Base-by-base conservation (phyloP, 1,140 invertebrate genomes). In the Pissodes strobi region DNA sequence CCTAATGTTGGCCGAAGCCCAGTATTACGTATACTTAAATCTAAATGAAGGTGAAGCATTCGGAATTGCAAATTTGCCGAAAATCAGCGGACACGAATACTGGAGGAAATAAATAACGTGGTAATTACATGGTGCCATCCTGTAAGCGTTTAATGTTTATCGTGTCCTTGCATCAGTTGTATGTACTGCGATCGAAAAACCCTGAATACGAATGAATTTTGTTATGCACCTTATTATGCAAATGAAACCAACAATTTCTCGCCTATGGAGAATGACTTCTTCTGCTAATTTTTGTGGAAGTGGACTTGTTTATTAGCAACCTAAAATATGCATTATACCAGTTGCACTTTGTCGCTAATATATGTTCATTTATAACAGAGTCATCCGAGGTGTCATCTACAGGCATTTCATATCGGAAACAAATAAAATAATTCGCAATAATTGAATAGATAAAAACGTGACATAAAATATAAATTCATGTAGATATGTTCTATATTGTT, bases 261-360 rank as follows among this genome's bases (percentile, higher is more conserved):
- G 59, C 41, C 51, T 69, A 67, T 66, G 58, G 64, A 66, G 59
- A 64, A 69, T 53, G 48, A 60, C 58, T 69, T 69, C 61, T 63
- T 18, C 57, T 68, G 53, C 46, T 68, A 68, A 65, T 62, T 45
- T 58, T 25, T 46, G n/a, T n/a, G n/a, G n/a, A n/a, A n/a, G n/a
- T n/a, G n/a, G n/a, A n/a, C n/a, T n/a, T n/a, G n/a, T n/a, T n/a
- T n/a, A n/a, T n/a, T n/a, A n/a, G n/a, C n/a, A n/a, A n/a, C n/a
- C n/a, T n/a, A n/a, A n/a, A n/a, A n/a, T n/a, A n/a, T n/a, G n/a
- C n/a, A n/a, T n/a, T n/a, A n/a, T n/a, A n/a, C n/a, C n/a, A n/a
- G n/a, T n/a, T n/a, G n/a, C n/a, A n/a, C n/a, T n/a, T n/a, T n/a
- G n/a, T n/a, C n/a, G n/a, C n/a, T n/a, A n/a, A n/a, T n/a, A n/a